These are phyloP conservation scores for Epistrophe grossulariae DNA, from an alignment of 2,888 invertebrate genomes.

Conservation along the genomic window DNA sequence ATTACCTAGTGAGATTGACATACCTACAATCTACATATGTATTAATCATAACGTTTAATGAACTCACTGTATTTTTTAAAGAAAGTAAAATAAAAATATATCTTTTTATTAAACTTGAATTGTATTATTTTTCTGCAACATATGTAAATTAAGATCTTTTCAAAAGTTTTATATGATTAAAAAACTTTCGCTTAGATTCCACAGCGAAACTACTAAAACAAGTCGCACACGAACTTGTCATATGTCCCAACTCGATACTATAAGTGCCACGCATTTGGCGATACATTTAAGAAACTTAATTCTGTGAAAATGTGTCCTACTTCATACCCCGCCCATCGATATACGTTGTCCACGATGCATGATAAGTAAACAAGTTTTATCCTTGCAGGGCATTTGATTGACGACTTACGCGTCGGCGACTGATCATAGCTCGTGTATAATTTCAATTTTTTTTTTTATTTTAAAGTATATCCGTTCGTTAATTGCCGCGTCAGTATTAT, in stretches of 20 bases:
- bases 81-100: too few relatives aligned
- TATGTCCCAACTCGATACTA: constrained; percentile 23
- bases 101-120: too few relatives aligned
- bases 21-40: too few relatives aligned
- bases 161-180: constrained; percentile 9
- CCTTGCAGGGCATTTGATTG: constrained; percentile 23
- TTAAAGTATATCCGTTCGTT: constrained; percentile 42
- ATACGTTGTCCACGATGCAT: constrained; percentile 7
- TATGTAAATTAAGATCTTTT: not conserved
- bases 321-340: constrained; percentile 32
- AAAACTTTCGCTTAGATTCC: constrained; percentile 63
- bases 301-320: not conserved
- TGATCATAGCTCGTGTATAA: constrained; percentile 7
- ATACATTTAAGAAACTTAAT: constrained; percentile 17
- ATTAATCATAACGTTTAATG: too few relatives aligned
- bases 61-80: too few relatives aligned
- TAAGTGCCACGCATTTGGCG: constrained; percentile 56
- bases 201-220: constrained; percentile 32
- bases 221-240: constrained; percentile 45
- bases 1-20: too few relatives aligned
- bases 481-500: constrained; percentile 64
- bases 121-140: not conserved
- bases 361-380: constrained; percentile 48
- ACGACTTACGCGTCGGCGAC: constrained; percentile 21
- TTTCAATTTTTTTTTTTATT: constrained; percentile 51